Conservation (phyloP, 2,113 vertebrate genomes). For the Tiliqua scincoides region DNA sequence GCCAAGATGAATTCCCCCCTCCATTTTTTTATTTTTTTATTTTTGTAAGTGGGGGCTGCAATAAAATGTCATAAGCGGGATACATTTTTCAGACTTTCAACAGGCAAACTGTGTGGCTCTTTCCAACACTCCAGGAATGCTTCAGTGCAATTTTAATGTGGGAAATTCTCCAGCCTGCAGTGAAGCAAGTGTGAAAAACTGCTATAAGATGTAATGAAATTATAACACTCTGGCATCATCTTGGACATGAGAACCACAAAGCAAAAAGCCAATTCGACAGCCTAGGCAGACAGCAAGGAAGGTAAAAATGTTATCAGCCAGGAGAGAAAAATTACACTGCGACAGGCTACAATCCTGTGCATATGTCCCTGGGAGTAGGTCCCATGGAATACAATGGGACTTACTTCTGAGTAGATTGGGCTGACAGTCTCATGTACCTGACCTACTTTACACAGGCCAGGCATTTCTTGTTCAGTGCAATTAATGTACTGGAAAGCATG, state of each 20-base stretch:
- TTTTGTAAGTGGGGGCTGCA: not conserved
- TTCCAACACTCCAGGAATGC: constrained; percentile 30
- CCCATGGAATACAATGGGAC: too few species aligned
- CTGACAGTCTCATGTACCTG: too few species aligned
- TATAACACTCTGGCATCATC: constrained; percentile 29
- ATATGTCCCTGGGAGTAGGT: too few species aligned
- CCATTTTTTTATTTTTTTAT: not conserved
- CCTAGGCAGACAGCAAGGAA: constrained; percentile 30
- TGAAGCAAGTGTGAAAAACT: constrained; percentile 23
- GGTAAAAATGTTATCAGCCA: constrained; percentile 9
- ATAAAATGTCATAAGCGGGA: not conserved
- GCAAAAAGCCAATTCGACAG: not conserved
- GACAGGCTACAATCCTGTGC: not conserved
- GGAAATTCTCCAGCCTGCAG: constrained; percentile 34
- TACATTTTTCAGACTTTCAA: constrained; percentile 39
- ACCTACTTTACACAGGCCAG: not conserved
- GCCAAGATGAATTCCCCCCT: not conserved
- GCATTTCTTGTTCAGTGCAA: not conserved
- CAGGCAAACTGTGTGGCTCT: constrained; percentile 5
- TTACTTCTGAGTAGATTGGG: too few species aligned
- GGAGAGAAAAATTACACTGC: constrained; percentile 8
- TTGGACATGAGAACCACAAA: constrained; percentile 7
- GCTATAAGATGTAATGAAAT: constrained; percentile 51
- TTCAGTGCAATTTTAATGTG: constrained; percentile 36
- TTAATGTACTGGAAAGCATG: not conserved